Percentiles rank a stretch among this genome's conserved stretches.
These are phyloP conservation scores for Endomychus coccineus DNA, from an alignment of 2,888 invertebrate species.

Conservation along the genomic window DNA sequence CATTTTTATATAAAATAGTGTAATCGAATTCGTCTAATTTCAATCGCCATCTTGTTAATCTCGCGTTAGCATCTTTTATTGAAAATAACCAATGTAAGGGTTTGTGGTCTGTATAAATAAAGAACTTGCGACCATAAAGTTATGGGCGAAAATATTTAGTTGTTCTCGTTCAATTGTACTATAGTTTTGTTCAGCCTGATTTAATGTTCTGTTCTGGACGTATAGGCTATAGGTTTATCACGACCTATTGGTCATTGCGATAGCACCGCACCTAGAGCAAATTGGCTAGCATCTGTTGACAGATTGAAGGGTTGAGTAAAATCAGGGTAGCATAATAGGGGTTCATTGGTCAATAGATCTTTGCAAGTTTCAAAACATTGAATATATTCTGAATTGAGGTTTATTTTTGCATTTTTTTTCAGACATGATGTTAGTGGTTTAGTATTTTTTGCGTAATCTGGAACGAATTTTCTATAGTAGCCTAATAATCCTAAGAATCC, in stretches of 20 bases:
- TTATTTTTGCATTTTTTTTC: conserved; percentile 18
- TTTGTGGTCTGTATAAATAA: conserved; percentile 24
- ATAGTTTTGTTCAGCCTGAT: conserved; percentile 23
- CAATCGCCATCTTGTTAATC: conserved; percentile 14
- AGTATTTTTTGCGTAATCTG: conserved; percentile 19
- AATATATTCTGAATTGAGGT: conserved; percentile 12
- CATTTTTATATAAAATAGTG: too few relatives aligned
- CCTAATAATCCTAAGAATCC: conserved; percentile 19
- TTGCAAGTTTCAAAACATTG: conserved; percentile 22
- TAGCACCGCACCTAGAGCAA: conserved; percentile 21
- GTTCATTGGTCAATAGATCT: conserved; percentile 22
- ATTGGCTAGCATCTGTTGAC: conserved; percentile 22
- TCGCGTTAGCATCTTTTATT: conserved; percentile 19
- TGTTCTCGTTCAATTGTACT: conserved; percentile 23
- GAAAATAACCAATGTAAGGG: conserved; percentile 21
- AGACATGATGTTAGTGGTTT: conserved; percentile 21
- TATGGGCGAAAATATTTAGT: conserved; percentile 23
- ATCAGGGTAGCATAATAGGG: conserved; percentile 23
- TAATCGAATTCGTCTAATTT: conserved; percentile 17
- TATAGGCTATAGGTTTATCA: conserved; percentile 20
- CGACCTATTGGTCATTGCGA: too few relatives aligned
- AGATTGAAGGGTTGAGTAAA: conserved; percentile 21
- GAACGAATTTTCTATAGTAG: conserved; percentile 19
- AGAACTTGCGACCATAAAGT: conserved; percentile 16
- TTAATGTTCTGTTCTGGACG: conserved; percentile 21